Evolutionary conservation across 2,888 invertebrate genomes (phyloP).

Genomic region (Leistus spinibarbis): DNA sequence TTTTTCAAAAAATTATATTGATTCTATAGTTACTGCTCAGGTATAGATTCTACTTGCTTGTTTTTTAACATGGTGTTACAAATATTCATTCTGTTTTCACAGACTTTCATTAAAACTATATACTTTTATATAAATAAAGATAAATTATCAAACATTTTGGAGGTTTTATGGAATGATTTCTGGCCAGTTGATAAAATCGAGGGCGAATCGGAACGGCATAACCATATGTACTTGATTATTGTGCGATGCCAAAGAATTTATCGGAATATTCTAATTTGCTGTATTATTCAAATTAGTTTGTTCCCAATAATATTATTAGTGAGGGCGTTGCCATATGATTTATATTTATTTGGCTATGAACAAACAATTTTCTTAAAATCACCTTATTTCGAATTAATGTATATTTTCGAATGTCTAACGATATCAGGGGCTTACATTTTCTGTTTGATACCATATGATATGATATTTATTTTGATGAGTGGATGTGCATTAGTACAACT

Average conservation of each 20-base stretch:
- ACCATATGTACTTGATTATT: background rate
- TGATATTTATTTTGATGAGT: slow-evolving; percentile 13
- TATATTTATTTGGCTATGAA: slow-evolving; percentile 25
- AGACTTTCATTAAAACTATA: slow-evolving; percentile 14
- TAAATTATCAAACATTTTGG: slow-evolving; percentile 4
- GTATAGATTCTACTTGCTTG: background rate
- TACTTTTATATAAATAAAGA: slow-evolving; percentile 11
- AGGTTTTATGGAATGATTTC: slow-evolving; percentile 20
- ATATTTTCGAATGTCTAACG: slow-evolving; percentile 6
- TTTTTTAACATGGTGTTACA: background rate
- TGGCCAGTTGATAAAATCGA: slow-evolving; percentile 22
- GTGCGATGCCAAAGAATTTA: slow-evolving; percentile 3
- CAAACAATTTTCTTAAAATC: slow-evolving; percentile 5
- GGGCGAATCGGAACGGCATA: background rate
- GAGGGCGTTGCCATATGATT: slow-evolving; percentile 7
- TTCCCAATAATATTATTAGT: background rate
- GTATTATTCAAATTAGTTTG: slow-evolving; percentile 6
- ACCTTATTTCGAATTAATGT: slow-evolving; percentile 21
- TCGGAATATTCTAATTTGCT: slow-evolving; percentile 1
- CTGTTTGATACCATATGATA: slow-evolving; percentile 13
- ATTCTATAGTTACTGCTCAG: slow-evolving; percentile 16
- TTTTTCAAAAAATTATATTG: slow-evolving; percentile 18
- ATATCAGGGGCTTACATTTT: background rate
- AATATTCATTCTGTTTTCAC: background rate
- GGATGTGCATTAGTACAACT: slow-evolving; percentile 13